Base-by-base conservation (phyloP, 2,113 vertebrate species). In the Tenrec ecaudatus region DNA sequence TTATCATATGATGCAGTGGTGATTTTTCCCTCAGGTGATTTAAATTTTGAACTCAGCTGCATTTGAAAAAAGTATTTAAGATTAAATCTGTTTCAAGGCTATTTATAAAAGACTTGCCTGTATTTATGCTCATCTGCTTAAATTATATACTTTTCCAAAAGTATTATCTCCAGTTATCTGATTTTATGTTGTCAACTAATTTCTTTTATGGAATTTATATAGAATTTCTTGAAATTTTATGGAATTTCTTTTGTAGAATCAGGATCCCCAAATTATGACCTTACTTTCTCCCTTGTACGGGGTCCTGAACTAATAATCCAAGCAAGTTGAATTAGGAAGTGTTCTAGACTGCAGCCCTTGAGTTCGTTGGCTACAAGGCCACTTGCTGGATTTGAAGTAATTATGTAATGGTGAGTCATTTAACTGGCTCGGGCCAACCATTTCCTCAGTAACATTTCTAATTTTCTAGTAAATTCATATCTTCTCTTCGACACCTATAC, bases 381-480 rank as follows among this genome's bases (percentile, higher is more conserved):
- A 96, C 95, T 82, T 96, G 89, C 94, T 92, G 62, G 89, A 90
- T 95, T 91, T 89, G 91, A 38, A 91, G 76, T 94, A 95, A 97
- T 97, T 96, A 96, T 88, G 97, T 95, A 97, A 96, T 84, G 82
- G 76, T 78, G 1, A 0, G 82, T 95, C 89, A 95, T 77, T 92
- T 11, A 15, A 84, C 8, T 25, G 96, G 86, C 95, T 71, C 89
- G 94, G 90, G 31, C 80, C 94, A 95, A 86, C 60, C 47, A 0
- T 93, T 96, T 95, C 73, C 92, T 94, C 88, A 22, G 69, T 93
- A 96, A 94, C 68, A 92, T 43, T 86, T 94, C 91, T 98, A 95
- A 98, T 97, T 96, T 97, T 89, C 93, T 77, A 83, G 85, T 88
- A 92, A 97, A 96, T 96, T 93, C 96, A 94, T 96, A 91, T 89